Conservation (phyloP, 1,140 invertebrate genomes). For the Lordiphosa mommai region DNA sequence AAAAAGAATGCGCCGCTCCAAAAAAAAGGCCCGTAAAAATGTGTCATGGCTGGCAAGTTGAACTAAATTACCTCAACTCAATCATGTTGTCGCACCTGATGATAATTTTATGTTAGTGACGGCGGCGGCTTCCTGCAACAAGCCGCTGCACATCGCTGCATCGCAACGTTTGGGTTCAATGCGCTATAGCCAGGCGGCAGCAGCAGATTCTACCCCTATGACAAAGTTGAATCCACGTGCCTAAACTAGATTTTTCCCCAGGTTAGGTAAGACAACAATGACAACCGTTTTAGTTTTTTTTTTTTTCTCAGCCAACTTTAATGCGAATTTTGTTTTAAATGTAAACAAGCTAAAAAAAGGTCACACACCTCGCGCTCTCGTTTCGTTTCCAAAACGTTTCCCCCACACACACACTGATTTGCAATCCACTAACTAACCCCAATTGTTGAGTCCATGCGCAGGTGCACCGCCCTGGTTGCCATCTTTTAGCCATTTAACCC, state of each 20-base stretch:
- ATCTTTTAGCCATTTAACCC: constrained; percentile 53
- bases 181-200: constrained; percentile 29
- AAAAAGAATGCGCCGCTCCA: constrained; percentile 41
- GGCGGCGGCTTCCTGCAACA: constrained; percentile 56
- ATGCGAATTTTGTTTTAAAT: constrained; percentile 66
- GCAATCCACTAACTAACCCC: constrained; percentile 3
- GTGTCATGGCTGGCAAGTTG: constrained; percentile 68
- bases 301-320: constrained; percentile 56
- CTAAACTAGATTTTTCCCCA: too few relatives aligned
- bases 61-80: constrained; percentile 62
- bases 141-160: constrained; percentile 73
- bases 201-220: constrained; percentile 22
- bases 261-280: constrained; percentile 47
- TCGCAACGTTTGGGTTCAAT: constrained; percentile 68
- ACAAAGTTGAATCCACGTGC: neutral
- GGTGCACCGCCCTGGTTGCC: constrained; percentile 39
- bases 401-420: constrained; percentile 25
- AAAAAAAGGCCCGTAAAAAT: constrained; percentile 54
- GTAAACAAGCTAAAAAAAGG: constrained; percentile 58
- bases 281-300: constrained; percentile 61
- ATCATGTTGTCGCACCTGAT: constrained; percentile 67
- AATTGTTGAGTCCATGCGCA: constrained; percentile 31
- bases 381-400: constrained; percentile 25
- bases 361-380: constrained; percentile 57
- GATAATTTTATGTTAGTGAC: constrained; percentile 64